Evolutionary conservation across 2,888 invertebrate genomes (phyloP), one percentile per base, ranked within the genome.

Genomic region (Apocheima hispidaria): DNA sequence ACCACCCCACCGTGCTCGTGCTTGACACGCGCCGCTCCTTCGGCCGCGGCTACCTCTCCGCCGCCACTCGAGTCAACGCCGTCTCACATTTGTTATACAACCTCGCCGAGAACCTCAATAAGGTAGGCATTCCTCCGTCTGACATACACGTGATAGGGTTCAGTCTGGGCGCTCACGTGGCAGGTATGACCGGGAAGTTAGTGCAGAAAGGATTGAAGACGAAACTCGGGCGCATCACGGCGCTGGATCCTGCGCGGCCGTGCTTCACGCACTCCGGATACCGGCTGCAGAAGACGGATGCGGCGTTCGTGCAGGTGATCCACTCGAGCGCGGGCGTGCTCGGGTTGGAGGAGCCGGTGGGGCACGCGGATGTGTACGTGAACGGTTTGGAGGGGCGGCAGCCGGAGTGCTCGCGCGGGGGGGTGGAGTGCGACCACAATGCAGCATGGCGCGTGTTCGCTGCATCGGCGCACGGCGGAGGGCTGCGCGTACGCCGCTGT

Each of bases 141-240:
- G 87, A 90, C 10, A 85, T 94, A 20, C 94, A 95, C 71, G 73
- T 95, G 18, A 91, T 95, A 56, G 95, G 95, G 5, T 95, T 95
- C 83, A 94, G 94, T 65, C 79, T 95, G 14, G 95, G 95, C 2
- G 94, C 95, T 0, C 95, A 95, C 74, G 95, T 94, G 0, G 94
- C 94, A 0, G 95, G 94, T 0, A 73, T 86, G 53, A 80, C 90
- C 0, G 91, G 90, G 0, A 87, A 83, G 46, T 54, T 88, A 26
- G 83, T 87, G 3, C 78, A 79, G 55, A 77, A 54, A 10, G 74
- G 79, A 5, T 61, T 87, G 18, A 77, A 77, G 6, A 66, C 69
- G 5, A 80, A 78, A 36, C 60, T 90, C 30, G 86, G 83, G 0
- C 79, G 72, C 57, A 87, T 90, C 36, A 88, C 88, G 0, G 92